phyloP scores from a whole-genome alignment of 2,888 invertebrate genomes.

The Parochlus steinenii region DNA sequence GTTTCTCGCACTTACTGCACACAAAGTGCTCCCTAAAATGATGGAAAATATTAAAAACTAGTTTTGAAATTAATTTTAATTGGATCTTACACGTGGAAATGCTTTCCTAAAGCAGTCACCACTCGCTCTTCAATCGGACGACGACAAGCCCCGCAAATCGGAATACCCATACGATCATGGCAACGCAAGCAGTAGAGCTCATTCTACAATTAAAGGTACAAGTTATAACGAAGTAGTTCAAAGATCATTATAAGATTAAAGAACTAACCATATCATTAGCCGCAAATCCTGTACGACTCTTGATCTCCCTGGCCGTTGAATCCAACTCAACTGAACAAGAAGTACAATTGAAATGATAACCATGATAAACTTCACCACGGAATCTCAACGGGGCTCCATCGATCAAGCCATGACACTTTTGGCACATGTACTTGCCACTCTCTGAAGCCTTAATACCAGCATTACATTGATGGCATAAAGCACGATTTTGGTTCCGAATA shows the following conservation, averaged over 20 bases:
- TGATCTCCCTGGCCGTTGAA: slow-evolving; percentile 89
- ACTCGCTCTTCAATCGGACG: slow-evolving; percentile 98
- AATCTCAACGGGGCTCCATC: slow-evolving; percentile 82
- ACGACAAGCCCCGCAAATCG: slow-evolving; percentile 99
- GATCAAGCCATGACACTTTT: slow-evolving; percentile 90
- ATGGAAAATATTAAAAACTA: slow-evolving; percentile 1
- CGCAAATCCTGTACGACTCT: slow-evolving; percentile 75
- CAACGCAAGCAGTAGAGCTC: slow-evolving; percentile 95
- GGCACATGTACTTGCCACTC: slow-evolving; percentile 90
- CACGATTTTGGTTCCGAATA: slow-evolving; percentile 69
- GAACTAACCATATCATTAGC: slow-evolving; percentile 64
- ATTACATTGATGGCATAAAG: slow-evolving; percentile 92
- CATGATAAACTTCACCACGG: slow-evolving; percentile 95
- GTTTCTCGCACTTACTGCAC: slow-evolving; percentile 99
- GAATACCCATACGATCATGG: slow-evolving; percentile 99
- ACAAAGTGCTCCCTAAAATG: slow-evolving; percentile 74
- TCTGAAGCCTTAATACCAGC: slow-evolving; percentile 90
- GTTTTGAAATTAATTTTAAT: too few species aligned
- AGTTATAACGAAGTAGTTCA: slow-evolving; percentile 1
- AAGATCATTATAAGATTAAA: slow-evolving; percentile 3
- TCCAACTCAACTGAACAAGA: slow-evolving; percentile 84
- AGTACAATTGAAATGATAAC: slow-evolving; percentile 97
- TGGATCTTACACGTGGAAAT: slow-evolving; percentile 90
- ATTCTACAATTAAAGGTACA: slow-evolving; percentile 38
- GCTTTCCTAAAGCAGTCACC: slow-evolving; percentile 93